Percentiles rank a stretch among this genome's conserved stretches.
phyloP scores from a whole-genome alignment of 2,113 vertebrate species.

The Camelus bactrianus region DNA sequence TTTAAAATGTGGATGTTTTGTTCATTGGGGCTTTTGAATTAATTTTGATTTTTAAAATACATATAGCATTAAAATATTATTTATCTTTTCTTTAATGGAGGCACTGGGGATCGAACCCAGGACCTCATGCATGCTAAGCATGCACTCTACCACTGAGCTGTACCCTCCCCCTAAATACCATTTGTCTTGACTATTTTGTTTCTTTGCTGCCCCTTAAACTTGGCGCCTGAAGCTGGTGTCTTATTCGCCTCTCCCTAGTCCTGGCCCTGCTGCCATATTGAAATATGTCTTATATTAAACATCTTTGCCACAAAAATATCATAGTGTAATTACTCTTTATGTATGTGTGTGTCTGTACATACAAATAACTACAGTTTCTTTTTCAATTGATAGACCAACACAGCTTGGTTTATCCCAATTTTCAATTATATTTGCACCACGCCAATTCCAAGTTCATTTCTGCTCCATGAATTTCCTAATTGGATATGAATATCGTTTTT shows the following conservation, averaged over 20 bases:
- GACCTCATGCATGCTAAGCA: too few relatives aligned
- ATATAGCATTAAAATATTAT: background rate
- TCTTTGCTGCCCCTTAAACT: background rate
- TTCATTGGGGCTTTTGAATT: conserved; percentile 1
- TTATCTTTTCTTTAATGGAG: background rate
- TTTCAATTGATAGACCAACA: background rate
- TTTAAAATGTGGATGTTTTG: background rate
- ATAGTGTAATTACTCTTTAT: background rate
- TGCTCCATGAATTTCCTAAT: conserved; percentile 66
- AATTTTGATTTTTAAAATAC: conserved; percentile 1
- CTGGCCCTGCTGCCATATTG: background rate
- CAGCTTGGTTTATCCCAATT: background rate
- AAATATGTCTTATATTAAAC: background rate
- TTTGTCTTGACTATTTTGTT: background rate
- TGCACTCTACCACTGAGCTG: too few relatives aligned
- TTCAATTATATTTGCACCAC: conserved; percentile 44
- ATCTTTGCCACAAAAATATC: background rate
- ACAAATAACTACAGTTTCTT: background rate
- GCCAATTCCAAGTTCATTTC: conserved; percentile 56
- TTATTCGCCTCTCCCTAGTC: too few relatives aligned
- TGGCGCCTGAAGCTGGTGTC: background rate
- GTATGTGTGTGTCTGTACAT: too few relatives aligned
- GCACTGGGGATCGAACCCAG: too few relatives aligned
- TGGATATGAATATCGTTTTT: conserved; percentile 20
- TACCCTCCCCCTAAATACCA: too few relatives aligned